Evolutionary conservation across 1,140 invertebrate genomes (phyloP), one percentile per base, ranked within the genome.

Genomic region (Agraylea sexmaculata): DNA sequence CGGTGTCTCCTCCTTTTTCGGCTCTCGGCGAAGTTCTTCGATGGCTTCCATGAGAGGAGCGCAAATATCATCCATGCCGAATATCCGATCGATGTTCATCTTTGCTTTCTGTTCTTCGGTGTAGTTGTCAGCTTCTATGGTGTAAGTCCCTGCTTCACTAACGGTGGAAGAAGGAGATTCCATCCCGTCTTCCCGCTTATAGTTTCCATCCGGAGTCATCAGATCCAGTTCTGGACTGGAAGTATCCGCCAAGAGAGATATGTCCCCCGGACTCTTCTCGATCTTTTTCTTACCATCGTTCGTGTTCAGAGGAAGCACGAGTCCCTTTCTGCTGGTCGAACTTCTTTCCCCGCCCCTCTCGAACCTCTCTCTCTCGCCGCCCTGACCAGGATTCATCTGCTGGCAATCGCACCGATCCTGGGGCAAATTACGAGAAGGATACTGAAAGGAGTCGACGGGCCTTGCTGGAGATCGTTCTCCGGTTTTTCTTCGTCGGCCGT

Each of bases 81-180:
- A 86, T 27, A 77, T 74, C 47, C 74, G 73, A 51, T 90, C 87
- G 49, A 92, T 91, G 52, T 83, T 83, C 71, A 83, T 82, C 50
- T 85, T 69, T 30, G 86, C 86, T 64, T 84, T 80, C 46, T 87
- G 81, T 52, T 86, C 83, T 52, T 87, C 86, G 1, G 82, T 80
- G 49, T 84, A 85, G 56, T 77, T 78, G 48, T 87, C 82, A 38
- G 80, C 80, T 49, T 87, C 81, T 22, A 92, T 77, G 0, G 87
- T 91, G 49, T 91, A 92, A 1, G 87, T 92, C 19, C 87, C 87
- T 4, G 82, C 71, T 56, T 87, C 83, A 58, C 83, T 87, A 0
- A 76, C 69, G 18, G 80, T 78, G 47, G 80, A 83, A 17, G 72
- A 74, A 48, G 47, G 47, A 1, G 47, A 49, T 31, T 40, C 37